Evolutionary conservation across 2,797 vertebrate genomes (phyloP), one percentile per base, ranked within the genome.

Genomic region (Malurus leucopterus): DNA sequence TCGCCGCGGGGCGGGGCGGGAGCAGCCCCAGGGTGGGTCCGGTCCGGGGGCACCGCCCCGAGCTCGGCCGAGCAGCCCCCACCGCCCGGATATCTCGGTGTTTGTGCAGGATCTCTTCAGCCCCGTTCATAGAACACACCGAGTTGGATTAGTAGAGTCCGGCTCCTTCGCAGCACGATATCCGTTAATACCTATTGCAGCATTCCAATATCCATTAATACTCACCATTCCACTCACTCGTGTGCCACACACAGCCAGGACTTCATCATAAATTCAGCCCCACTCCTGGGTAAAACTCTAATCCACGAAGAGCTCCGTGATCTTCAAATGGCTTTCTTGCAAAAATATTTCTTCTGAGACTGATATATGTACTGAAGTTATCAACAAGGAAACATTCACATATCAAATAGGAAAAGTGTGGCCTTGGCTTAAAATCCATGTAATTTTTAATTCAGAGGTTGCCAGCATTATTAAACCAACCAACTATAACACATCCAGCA

Each of bases 111-210:
- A 21, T 11, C 8, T 10, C 47, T 8, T 18, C 15, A 47, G 21
- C 41, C 24, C 21, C 58, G 0, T 0, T 8, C 32, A 13, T 0
- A 2, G 18, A 22, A 13, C 0, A 7, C 9, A 27, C 43, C 16
- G 7, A 7, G 11, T 1, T 21, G 29, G 13, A 11, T 8, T 24
- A 4, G 3, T 4, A 1, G 4, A 34, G 11, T 22, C 11, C 68
- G 12, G 0, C 36, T 27, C 43, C n/a, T n/a, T 8, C 6, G 1
- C 26, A 3, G 23, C 0, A 4, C 0, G 1, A 12, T 16, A 13
- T 16, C 36, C 36, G 11, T 36, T 11, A 36, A 36, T 18, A 5
- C 20, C 22, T 38, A 36, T 12, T 8, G 43, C 55, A 34, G 64
- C 27, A 0, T 41, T 8, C 36, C 17, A 1, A 3, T 26, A 1